A percentile compares a stretch with the other conserved stretches of the same genome.
Conservation (phyloP, 2,888 invertebrate species). For the Desoria tigrina region DNA sequence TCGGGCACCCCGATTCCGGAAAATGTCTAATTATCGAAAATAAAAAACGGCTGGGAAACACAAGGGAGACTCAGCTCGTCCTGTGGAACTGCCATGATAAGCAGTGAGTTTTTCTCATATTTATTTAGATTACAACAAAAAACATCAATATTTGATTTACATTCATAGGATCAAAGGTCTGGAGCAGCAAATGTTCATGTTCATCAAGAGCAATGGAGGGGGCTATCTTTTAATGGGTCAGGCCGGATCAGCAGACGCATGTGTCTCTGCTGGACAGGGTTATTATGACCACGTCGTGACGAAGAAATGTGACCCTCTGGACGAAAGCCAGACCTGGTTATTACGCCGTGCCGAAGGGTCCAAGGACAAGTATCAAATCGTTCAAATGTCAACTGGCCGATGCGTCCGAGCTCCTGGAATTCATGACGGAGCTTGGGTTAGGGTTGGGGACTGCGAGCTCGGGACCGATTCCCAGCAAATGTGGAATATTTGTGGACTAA, state of each 20-base stretch:
- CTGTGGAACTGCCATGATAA: constrained; percentile 46
- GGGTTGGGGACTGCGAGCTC: constrained; percentile 42
- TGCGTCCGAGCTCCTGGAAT: constrained; percentile 37
- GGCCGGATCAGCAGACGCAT: constrained; percentile 37
- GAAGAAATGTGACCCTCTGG: constrained; percentile 36
- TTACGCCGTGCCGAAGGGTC: constrained; percentile 31
- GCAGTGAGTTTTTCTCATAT: constrained; percentile 33
- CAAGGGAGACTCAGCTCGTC: constrained; percentile 28
- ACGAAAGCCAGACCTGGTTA: constrained; percentile 35
- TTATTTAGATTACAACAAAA: background rate
- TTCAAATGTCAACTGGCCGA: constrained; percentile 37
- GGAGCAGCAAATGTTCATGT: constrained; percentile 40
- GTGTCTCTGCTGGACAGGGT: constrained; percentile 28
- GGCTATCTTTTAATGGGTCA: constrained; percentile 41
- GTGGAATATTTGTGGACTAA: constrained; percentile 42
- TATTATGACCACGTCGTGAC: constrained; percentile 40
- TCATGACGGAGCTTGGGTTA: constrained; percentile 40
- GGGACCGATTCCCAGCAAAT: constrained; percentile 35
- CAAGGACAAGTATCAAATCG: constrained; percentile 37
- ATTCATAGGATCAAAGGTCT: constrained; percentile 36
- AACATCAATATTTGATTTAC: background rate
- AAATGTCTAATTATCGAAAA: constrained; percentile 44
- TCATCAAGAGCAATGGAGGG: constrained; percentile 38
- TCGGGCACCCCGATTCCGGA: constrained; percentile 34
- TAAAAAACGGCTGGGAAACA: constrained; percentile 17